These are phyloP conservation scores for Stegana nigrithorax DNA, from an alignment of 2,888 invertebrate species.

Conservation along the genomic window DNA sequence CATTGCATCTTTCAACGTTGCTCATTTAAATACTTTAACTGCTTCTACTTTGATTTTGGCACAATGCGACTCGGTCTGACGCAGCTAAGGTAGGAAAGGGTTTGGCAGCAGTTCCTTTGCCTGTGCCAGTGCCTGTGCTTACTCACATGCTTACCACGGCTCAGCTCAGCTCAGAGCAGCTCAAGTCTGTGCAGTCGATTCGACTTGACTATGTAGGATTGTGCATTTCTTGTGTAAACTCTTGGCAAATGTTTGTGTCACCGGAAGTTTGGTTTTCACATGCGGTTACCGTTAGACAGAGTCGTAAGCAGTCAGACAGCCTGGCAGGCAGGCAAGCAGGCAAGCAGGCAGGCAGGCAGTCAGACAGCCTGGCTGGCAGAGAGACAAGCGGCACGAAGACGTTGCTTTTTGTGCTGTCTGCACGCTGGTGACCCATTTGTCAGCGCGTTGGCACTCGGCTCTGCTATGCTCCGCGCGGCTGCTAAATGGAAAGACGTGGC, in stretches of 20 bases:
- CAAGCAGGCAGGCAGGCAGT: neutral
- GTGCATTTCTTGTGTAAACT: slow-evolving; percentile 39
- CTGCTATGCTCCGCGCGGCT: no score
- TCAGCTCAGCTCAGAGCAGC: neutral
- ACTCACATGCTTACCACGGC: slow-evolving; percentile 36
- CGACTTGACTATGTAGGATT: neutral
- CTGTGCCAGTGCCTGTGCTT: neutral
- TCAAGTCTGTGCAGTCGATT: neutral
- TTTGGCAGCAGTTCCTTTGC: neutral
- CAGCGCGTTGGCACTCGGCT: slow-evolving; percentile 17
- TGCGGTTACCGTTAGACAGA: slow-evolving; percentile 51
- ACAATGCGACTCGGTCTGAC: slow-evolving; percentile 2
- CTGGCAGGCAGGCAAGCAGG: neutral
- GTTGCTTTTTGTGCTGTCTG: neutral
- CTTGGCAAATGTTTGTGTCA: slow-evolving; percentile 59
- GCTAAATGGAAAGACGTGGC: no score
- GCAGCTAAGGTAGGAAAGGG: neutral
- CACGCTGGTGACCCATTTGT: slow-evolving; percentile 46
- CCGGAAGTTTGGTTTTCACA: slow-evolving; percentile 61
- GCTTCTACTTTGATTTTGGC: slow-evolving; percentile 42
- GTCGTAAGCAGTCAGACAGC: neutral
- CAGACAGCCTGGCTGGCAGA: no score
- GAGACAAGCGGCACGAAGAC: no score
- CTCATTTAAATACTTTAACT: slow-evolving; percentile 61
- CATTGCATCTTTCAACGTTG: slow-evolving; percentile 32